These are phyloP conservation scores for Octonoba sinensis DNA, from an alignment of 2,888 invertebrate species.

Conservation along the genomic window DNA sequence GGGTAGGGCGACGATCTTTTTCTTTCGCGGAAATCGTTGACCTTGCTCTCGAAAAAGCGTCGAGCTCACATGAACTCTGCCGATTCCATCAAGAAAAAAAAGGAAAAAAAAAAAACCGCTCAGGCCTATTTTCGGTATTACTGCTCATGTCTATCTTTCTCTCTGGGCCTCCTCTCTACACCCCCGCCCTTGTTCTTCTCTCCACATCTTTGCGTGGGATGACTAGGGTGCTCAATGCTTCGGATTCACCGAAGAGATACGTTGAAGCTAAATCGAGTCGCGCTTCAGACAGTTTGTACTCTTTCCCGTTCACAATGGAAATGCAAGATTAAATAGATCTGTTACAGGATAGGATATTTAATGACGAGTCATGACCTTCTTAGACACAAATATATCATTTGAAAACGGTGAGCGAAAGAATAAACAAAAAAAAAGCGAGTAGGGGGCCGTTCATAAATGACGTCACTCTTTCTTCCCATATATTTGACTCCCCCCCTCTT, in stretches of 20 bases:
- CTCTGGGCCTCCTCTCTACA: background rate
- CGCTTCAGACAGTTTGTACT: background rate
- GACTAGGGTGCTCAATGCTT: background rate
- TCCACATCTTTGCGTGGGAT: constrained; percentile 8
- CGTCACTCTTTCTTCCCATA: no score
- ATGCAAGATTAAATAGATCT: no score
- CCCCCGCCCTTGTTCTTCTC: background rate
- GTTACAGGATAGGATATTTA: no score
- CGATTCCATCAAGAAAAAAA: constrained; percentile 18
- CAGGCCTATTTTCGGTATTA: constrained; percentile 17
- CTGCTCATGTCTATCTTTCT: constrained; percentile 9
- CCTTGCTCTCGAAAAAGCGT: constrained; percentile 41
- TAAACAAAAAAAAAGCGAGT: no score
- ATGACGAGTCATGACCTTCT: no score
- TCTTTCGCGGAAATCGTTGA: constrained; percentile 47
- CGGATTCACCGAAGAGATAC: background rate
- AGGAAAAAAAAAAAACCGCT: no score
- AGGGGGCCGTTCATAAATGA: no score
- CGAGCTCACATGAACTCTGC: constrained; percentile 31
- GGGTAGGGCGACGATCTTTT: constrained; percentile 40
- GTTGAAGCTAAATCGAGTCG: background rate
- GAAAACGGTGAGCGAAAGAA: no score
- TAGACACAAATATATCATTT: no score
- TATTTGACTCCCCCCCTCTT: no score
- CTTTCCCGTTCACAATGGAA: background rate